A percentile compares a stretch with the other conserved stretches of the same genome.
Conservation (phyloP, 2,113 vertebrate genomes). For the Cebidichthys violaceus region DNA sequence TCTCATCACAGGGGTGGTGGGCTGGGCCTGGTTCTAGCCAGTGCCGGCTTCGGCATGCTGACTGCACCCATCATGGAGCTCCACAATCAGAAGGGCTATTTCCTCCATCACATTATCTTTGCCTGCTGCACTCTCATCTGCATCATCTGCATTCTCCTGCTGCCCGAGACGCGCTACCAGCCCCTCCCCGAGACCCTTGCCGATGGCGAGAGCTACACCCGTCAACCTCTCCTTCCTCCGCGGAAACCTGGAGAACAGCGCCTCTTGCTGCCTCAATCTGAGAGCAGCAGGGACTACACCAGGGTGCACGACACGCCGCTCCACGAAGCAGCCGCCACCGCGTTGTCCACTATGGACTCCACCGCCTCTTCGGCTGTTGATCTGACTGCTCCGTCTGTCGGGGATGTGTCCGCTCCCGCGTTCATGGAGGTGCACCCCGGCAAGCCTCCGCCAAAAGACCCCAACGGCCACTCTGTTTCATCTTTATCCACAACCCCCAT, state of each 20-base stretch:
- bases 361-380: slow-evolving; percentile 80
- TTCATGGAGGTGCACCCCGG: slow-evolving; percentile 42
- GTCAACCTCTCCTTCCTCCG: slow-evolving; percentile 89
- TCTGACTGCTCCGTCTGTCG: slow-evolving; percentile 41
- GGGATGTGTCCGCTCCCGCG: slow-evolving; percentile 5
- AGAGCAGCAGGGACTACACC: slow-evolving; percentile 90
- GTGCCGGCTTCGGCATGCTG: slow-evolving; percentile 95
- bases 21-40: slow-evolving; percentile 94
- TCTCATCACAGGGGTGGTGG: slow-evolving; percentile 88
- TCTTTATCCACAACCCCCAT: slow-evolving; percentile 30
- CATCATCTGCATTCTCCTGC: slow-evolving; percentile 97
- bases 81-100: slow-evolving; percentile 99
- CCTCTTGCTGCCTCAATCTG: slow-evolving; percentile 87
- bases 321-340: slow-evolving; percentile 73
- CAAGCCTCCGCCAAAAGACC: slow-evolving; percentile 45
- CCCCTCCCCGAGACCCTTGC: slow-evolving; percentile 92
- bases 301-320: slow-evolving; percentile 86
- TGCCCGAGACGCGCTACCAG: slow-evolving; percentile 93
- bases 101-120: slow-evolving; percentile 98
- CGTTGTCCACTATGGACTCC: slow-evolving; percentile 79
- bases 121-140: slow-evolving; percentile 99
- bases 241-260: slow-evolving; percentile 90
- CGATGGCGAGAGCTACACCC: slow-evolving; percentile 91
- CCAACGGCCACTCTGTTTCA: slow-evolving; percentile 49
- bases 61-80: slow-evolving; percentile 98